Conservation (phyloP, 2,797 vertebrate genomes). For the Sebastes alutus region DNA sequence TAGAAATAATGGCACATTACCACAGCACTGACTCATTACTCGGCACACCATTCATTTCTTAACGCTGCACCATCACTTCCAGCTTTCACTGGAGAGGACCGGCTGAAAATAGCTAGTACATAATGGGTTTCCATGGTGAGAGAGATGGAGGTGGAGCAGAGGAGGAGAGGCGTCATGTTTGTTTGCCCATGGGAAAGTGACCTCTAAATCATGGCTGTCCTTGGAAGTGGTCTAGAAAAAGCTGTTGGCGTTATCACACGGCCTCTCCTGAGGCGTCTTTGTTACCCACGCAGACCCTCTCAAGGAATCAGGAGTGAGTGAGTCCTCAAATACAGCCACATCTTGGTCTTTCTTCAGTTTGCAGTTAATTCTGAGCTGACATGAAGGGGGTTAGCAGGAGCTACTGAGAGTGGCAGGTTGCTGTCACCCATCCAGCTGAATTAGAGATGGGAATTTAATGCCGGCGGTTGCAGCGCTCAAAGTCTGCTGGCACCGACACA, state of each 20-base stretch:
- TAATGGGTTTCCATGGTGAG: slow-evolving; percentile 32
- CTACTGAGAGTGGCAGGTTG: slow-evolving; percentile 48
- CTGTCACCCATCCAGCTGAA: slow-evolving; percentile 59
- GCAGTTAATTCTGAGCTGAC: slow-evolving; percentile 28
- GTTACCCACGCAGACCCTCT: background rate
- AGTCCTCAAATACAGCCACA: slow-evolving; percentile 17
- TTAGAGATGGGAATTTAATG: slow-evolving; percentile 43
- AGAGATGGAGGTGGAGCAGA: background rate
- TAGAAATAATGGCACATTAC: slow-evolving; percentile 55
- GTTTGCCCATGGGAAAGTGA: slow-evolving; percentile 37
- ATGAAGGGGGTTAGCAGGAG: slow-evolving; percentile 8
- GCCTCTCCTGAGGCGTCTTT: slow-evolving; percentile 18
- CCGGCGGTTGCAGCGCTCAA: background rate
- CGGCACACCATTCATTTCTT: slow-evolving; percentile 19
- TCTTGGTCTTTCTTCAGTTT: slow-evolving; percentile 6
- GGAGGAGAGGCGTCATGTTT: slow-evolving; percentile 28
- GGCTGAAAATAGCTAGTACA: slow-evolving; percentile 31
- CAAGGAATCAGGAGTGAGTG: slow-evolving; percentile 8
- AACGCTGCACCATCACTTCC: slow-evolving; percentile 8
- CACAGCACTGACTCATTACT: slow-evolving; percentile 28
- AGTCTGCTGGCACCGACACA: slow-evolving; percentile 40
- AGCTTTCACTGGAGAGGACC: background rate
- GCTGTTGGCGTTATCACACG: slow-evolving; percentile 18
- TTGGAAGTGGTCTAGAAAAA: slow-evolving; percentile 44
- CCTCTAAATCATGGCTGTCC: slow-evolving; percentile 56